Evolutionary conservation across 1,140 invertebrate species (phyloP).

Genomic region (Alviniconcha marisindica): DNA sequence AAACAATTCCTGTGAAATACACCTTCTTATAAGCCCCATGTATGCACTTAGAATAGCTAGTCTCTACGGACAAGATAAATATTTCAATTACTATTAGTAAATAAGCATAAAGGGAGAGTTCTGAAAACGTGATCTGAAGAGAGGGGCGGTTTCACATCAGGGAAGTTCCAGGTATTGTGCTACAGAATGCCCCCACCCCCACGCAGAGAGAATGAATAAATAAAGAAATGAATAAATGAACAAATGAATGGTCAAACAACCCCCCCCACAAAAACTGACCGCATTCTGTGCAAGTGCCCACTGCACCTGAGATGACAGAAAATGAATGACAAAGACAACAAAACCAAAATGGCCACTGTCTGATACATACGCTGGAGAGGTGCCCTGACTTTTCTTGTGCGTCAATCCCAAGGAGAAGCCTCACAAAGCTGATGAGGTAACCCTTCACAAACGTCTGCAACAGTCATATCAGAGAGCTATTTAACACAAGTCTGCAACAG

Average conservation of each 20-base stretch:
- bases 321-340: not conserved
- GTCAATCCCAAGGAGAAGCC: conserved; percentile 58
- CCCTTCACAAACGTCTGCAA: conserved; percentile 60
- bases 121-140: too few species aligned
- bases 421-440: conserved; percentile 57
- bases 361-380: conserved; percentile 57
- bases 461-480: not conserved
- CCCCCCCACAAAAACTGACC: not conserved
- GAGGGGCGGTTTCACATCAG: too few species aligned
- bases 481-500: too few species aligned
- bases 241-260: too few species aligned
- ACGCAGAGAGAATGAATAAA: not conserved
- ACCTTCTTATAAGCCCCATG: too few species aligned
- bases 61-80: too few species aligned
- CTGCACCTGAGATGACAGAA: not conserved
- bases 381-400: conserved; percentile 57
- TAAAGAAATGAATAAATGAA: not conserved
- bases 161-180: too few species aligned
- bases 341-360: not conserved
- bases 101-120: too few species aligned
- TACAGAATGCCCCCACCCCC: too few species aligned
- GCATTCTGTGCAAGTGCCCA: not conserved
- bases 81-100: too few species aligned
- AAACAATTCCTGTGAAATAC: too few species aligned
- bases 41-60: too few species aligned